Evolutionary conservation across 2,113 vertebrate species (phyloP), one percentile per base, ranked within the genome.

Genomic region (Solea senegalensis): DNA sequence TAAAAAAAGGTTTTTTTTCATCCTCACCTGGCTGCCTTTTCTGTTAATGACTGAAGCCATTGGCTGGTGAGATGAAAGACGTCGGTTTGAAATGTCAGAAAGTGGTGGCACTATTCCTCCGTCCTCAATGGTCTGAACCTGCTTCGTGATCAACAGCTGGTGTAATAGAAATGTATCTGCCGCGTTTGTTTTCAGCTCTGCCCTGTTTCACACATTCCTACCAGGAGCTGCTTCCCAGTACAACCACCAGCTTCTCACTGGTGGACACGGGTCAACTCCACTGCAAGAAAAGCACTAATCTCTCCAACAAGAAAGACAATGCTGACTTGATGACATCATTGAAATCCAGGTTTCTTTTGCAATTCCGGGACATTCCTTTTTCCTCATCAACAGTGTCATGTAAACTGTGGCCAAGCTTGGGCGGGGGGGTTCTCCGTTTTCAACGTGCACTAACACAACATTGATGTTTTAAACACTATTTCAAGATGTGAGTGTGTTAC

Each of bases 21-120:
- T 76, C 72, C 76, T 82, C 87, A 82, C 74, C 16, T 73, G 65
- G 82, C 82, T 88, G 89, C 82, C 89, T 89, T 89, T 82, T 79
- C 51, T 78, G 71, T 82, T 84, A 14, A 55, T 52, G 83, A 83
- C 79, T 74, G 82, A 84, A 80, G 70, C 70, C 7, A 59, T 12
- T 43, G 59, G 55, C 66, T 63, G 70, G 43, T 28, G 40, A 80
- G 43, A 72, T n/a, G 53, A 68, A 70, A 69, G 64, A 43, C 55
- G 14, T 68, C 58, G 7, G 61, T 82, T 72, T 43, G 62, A 66
- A 26, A 62, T 49, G 63, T 59, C 11, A 0, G 72, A 58, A 52
- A 59, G 59, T 2, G 7, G 44, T 10, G 45, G 45, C 58, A 12
- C 63, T 28, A 53, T 67, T 57, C 52, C 76, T 66, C 79, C 72